These are phyloP conservation scores for Stenurella melanura DNA, from an alignment of 2,888 invertebrate genomes.

Conservation along the genomic window DNA sequence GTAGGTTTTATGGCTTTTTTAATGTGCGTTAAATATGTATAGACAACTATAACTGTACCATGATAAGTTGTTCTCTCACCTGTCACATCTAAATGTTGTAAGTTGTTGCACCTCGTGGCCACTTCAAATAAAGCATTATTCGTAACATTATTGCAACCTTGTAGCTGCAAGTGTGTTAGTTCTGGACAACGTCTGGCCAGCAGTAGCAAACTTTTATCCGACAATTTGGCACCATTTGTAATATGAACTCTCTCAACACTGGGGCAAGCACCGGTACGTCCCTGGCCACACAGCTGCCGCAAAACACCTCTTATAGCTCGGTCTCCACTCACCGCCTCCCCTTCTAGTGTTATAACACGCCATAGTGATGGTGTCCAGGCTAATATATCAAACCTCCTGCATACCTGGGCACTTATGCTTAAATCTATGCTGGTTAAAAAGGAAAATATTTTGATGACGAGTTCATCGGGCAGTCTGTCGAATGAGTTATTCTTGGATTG, in stretches of 20 bases:
- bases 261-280: slow-evolving; percentile 81
- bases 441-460: slow-evolving; percentile 82
- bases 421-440: slow-evolving; percentile 83
- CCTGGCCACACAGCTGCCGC: slow-evolving; percentile 80
- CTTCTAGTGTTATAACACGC: slow-evolving; percentile 80
- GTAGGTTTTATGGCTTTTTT: too few species aligned
- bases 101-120: slow-evolving; percentile 84
- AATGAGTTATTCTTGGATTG: slow-evolving; percentile 74
- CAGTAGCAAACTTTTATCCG: slow-evolving; percentile 85
- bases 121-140: slow-evolving; percentile 87
- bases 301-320: slow-evolving; percentile 80
- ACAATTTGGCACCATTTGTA: slow-evolving; percentile 82
- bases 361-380: slow-evolving; percentile 87
- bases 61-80: slow-evolving; percentile 75
- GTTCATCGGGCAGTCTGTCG: slow-evolving; percentile 80
- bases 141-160: slow-evolving; percentile 83
- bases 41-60: too few species aligned
- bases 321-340: slow-evolving; percentile 79
- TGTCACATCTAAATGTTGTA: slow-evolving; percentile 90
- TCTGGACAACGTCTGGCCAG: slow-evolving; percentile 88
- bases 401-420: slow-evolving; percentile 84
- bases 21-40: too few species aligned
- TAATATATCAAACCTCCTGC: slow-evolving; percentile 83
- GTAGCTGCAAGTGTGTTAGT: slow-evolving; percentile 86
- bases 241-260: slow-evolving; percentile 81